Evolutionary conservation across 2,888 invertebrate genomes (phyloP), one percentile per base, ranked within the genome.

Genomic region (Pterostichus madidus): DNA sequence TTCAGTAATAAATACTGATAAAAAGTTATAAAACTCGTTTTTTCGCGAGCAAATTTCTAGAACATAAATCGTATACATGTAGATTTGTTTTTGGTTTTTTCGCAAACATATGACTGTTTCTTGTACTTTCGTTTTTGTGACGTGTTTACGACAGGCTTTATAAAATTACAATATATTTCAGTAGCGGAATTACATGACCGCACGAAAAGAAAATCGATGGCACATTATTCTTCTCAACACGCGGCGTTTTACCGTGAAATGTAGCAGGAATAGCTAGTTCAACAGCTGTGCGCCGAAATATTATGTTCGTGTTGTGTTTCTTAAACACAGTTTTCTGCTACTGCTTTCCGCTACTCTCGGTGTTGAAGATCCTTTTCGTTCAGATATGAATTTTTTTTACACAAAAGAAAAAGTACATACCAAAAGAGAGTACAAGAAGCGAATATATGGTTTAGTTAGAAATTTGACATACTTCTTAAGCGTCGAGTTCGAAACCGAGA

Each of bases 121-220:
- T 32, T 6, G 15, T 39, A 68, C 39, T 68, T 68, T 68, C 8
- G 39, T 39, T 39, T 64, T 56, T 56, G 56, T 71, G 68, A 71
- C 68, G 68, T 71, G 68, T 71, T 71, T 44, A 71, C 17, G 68
- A 71, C 6, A 17, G 17, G 17, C 17, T 15, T 71, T 44, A 71
- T 71, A 71, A 71, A 46, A 71, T 71, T 71, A 71, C 68, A 71
- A 71, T 71, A 71, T 44, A 71, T 71, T 71, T 39, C 44, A 44
- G 13, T 71, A 39, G 44, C 17, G 15, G 17, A 71, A 71, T 71
- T 71, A 71, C 44, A 44, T 15, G 68, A 39, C 44, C 44, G 10
- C 68, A 71, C 68, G 44, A 71, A 71, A 56, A 44, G 8, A 71
- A 71, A 71, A 71, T 71, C 68, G 68, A 71, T 71, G 68, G 17